phyloP scores from a whole-genome alignment of 2,888 invertebrate genomes.

The Nomada ruficornis region DNA sequence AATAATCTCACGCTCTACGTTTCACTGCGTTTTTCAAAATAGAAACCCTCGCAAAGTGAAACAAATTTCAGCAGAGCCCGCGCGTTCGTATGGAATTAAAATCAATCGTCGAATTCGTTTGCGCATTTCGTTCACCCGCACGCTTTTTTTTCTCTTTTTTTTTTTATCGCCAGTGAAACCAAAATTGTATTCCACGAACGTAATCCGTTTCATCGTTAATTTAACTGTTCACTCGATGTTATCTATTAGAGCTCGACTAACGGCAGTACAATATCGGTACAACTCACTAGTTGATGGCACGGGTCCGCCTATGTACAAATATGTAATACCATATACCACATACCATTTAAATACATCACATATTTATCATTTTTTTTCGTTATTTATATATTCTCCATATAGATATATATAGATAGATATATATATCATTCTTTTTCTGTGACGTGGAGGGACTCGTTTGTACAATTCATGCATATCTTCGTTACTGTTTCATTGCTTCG shows the following conservation, averaged over 20 bases:
- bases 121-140: background rate
- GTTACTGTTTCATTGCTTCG: slow-evolving; percentile 77
- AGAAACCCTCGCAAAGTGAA: background rate
- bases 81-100: background rate
- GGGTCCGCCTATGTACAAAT: slow-evolving; percentile 84
- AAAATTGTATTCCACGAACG: slow-evolving; percentile 40
- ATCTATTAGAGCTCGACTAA: slow-evolving; percentile 49
- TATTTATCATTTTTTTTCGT: slow-evolving; percentile 80
- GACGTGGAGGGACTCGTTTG: slow-evolving; percentile 84
- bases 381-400: slow-evolving; percentile 76
- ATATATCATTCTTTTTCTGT: slow-evolving; percentile 74
- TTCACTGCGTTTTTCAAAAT: background rate
- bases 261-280: slow-evolving; percentile 82
- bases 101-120: background rate
- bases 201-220: slow-evolving; percentile 50
- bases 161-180: background rate
- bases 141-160: background rate
- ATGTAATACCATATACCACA: slow-evolving; percentile 83
- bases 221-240: slow-evolving; percentile 63
- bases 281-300: slow-evolving; percentile 84
- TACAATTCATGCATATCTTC: slow-evolving; percentile 84
- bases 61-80: background rate
- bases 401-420: slow-evolving; percentile 67
- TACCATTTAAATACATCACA: slow-evolving; percentile 84
- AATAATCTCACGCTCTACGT: background rate